These are phyloP conservation scores for Pseudomyrmex gracilis DNA, from an alignment of 1,140 invertebrate genomes.

Conservation along the genomic window DNA sequence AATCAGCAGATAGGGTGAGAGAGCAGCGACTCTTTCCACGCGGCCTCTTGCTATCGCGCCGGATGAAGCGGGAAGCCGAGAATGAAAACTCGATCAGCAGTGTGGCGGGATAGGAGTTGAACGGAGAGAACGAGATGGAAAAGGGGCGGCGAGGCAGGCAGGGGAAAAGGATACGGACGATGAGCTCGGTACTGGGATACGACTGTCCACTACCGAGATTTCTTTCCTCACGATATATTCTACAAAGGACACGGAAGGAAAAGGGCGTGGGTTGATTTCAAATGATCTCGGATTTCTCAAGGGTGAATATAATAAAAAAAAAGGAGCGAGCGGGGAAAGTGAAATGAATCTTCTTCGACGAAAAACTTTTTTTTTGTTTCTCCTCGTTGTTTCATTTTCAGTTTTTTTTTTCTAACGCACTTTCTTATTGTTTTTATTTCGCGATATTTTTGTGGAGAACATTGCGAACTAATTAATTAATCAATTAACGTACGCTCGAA, in stretches of 20 bases:
- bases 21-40: conserved; percentile 37
- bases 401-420: conserved; percentile 21
- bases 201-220: conserved; percentile 71
- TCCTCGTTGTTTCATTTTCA: background rate
- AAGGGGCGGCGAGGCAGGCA: background rate
- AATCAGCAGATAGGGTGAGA: conserved; percentile 66
- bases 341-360: conserved; percentile 71
- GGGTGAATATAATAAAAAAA: conserved; percentile 70
- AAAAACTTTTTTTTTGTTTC: conserved; percentile 34
- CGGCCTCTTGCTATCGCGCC: conserved; percentile 33
- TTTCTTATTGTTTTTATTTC: background rate
- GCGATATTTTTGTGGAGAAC: background rate
- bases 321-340: conserved; percentile 65
- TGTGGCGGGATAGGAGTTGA: conserved; percentile 57
- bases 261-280: conserved; percentile 74
- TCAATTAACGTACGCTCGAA: background rate
- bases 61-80: conserved; percentile 50
- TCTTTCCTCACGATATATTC: conserved; percentile 64
- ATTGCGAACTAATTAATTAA: background rate
- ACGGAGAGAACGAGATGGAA: conserved; percentile 25
- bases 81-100: conserved; percentile 77
- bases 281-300: conserved; percentile 73
- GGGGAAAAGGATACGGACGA: conserved; percentile 3
- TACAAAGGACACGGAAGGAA: conserved; percentile 34
- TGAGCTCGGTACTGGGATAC: conserved; percentile 28